A percentile compares a stretch with the other conserved stretches of the same genome.
Conservation (phyloP, 2,888 invertebrate genomes). For the Pogonocherus hispidulus region DNA sequence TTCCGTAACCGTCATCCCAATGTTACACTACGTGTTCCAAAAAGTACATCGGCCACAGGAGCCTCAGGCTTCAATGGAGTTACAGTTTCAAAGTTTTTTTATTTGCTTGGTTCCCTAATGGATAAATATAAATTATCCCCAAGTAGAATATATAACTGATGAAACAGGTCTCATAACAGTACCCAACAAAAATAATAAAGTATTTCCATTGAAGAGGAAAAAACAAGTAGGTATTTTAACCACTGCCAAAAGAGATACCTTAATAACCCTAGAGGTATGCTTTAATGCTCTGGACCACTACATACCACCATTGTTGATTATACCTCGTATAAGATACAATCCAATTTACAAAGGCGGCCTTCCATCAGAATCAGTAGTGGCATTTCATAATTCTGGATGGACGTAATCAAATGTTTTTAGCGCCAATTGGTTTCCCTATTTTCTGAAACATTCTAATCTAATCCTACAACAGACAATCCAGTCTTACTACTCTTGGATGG, state of each 20-base stretch:
- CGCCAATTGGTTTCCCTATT: slow-evolving; percentile 18
- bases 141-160: slow-evolving; percentile 53
- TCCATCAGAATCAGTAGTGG: slow-evolving; percentile 45
- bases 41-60: no score
- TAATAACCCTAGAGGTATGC: slow-evolving; percentile 40
- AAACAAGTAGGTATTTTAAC: slow-evolving; percentile 26
- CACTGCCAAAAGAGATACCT: slow-evolving; percentile 48
- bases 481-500: no score
- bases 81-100: no score
- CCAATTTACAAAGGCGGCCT: slow-evolving; percentile 46
- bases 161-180: slow-evolving; percentile 59
- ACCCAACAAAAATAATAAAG: slow-evolving; percentile 48
- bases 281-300: slow-evolving; percentile 5
- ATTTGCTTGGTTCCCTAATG: neutral
- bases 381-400: slow-evolving; percentile 30
- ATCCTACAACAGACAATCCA: no score
- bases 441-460: no score
- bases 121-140: neutral
- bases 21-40: no score
- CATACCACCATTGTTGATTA: slow-evolving; percentile 14
- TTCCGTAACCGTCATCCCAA: no score
- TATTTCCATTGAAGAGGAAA: slow-evolving; percentile 37
- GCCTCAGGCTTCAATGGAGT: no score
- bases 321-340: slow-evolving; percentile 32
- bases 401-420: slow-evolving; percentile 32